Evolutionary conservation across 2,797 vertebrate genomes (phyloP).

Genomic region (Dryobates pubescens): DNA sequence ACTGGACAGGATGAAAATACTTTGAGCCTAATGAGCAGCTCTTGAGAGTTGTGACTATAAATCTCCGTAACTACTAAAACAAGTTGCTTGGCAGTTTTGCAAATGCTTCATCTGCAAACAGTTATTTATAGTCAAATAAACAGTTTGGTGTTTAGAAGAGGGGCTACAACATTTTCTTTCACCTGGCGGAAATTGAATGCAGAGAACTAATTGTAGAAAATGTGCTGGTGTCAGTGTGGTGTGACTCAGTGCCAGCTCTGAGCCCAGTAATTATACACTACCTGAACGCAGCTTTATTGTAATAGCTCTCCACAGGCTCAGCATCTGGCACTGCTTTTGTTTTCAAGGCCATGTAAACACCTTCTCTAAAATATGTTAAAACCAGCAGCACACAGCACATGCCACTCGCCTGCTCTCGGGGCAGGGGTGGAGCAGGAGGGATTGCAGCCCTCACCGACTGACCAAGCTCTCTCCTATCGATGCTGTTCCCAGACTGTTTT

Average conservation of each 20-base stretch:
- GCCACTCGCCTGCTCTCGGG: background rate
- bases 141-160: conserved; percentile 40
- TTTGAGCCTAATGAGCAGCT: conserved; percentile 42
- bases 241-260: conserved; percentile 64
- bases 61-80: conserved; percentile 45
- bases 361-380: conserved; percentile 28
- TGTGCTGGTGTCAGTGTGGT: conserved; percentile 65
- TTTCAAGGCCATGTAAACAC: conserved; percentile 48
- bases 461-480: background rate
- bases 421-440: background rate
- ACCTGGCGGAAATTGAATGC: conserved; percentile 48
- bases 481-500: background rate
- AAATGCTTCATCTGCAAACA: conserved; percentile 50
- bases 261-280: conserved; percentile 64
- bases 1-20: conserved; percentile 15
- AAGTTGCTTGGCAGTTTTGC: conserved; percentile 19
- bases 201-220: conserved; percentile 64
- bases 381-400: conserved; percentile 16
- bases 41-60: conserved; percentile 36
- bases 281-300: conserved; percentile 57
- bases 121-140: conserved; percentile 62
- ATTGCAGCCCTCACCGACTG: background rate
- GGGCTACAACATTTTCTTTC: conserved; percentile 37
- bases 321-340: conserved; percentile 69
- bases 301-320: conserved; percentile 56